A percentile compares a stretch with the other conserved stretches of the same genome.
These are phyloP conservation scores for Gasteruption jaculator DNA, from an alignment of 2,888 invertebrate genomes.

Conservation along the genomic window DNA sequence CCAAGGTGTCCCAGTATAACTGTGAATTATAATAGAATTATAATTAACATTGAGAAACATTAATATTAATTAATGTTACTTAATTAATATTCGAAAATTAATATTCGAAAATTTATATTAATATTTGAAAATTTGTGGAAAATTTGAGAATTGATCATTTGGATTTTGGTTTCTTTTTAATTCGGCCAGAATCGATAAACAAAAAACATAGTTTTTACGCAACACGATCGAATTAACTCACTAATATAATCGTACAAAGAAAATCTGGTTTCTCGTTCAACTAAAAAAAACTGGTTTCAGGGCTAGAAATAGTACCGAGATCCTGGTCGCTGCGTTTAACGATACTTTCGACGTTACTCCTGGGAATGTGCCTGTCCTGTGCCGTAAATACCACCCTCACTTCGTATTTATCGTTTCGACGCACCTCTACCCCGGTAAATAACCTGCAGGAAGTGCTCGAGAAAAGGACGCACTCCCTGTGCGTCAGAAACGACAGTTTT, in stretches of 20 bases:
- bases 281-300: conserved; percentile 25
- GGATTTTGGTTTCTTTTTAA: too few relatives aligned
- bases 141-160: too few relatives aligned
- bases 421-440: conserved; percentile 42
- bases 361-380: conserved; percentile 34
- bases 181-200: too few relatives aligned
- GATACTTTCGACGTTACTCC: conserved; percentile 28
- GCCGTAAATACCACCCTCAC: conserved; percentile 43
- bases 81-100: conserved; percentile 5
- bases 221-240: too few relatives aligned
- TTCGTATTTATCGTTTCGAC: conserved; percentile 47
- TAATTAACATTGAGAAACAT: neutral
- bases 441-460: conserved; percentile 45
- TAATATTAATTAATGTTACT: conserved; percentile 3
- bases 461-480: conserved; percentile 45
- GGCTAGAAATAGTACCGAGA: conserved; percentile 30
- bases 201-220: too few relatives aligned
- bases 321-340: conserved; percentile 34
- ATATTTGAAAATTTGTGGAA: too few relatives aligned
- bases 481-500: conserved; percentile 49
- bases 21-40: neutral
- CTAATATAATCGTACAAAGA: too few relatives aligned
- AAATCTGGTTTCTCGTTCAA: too few relatives aligned
- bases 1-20: too few relatives aligned
- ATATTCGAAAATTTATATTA: neutral